Percentiles rank a stretch among this genome's conserved stretches.
phyloP scores from a whole-genome alignment of 2,888 invertebrate species.

The Patella ulyssiponensis region DNA sequence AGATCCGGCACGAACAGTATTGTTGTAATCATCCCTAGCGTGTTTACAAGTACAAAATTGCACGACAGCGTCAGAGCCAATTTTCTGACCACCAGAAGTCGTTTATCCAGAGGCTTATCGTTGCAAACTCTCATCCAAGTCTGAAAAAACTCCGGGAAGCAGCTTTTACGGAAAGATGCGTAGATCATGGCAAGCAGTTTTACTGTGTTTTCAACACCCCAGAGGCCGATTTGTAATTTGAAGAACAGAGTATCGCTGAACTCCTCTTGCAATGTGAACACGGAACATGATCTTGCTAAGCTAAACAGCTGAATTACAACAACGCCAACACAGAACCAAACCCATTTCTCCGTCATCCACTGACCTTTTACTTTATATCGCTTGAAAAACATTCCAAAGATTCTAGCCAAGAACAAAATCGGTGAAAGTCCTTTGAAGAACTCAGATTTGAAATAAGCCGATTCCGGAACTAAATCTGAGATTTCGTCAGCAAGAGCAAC shows the following conservation, averaged over 20 bases:
- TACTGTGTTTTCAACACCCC: slow-evolving; percentile 42
- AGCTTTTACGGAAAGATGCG: slow-evolving; percentile 38
- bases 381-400: background rate
- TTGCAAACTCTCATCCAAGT: slow-evolving; percentile 38
- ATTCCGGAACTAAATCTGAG: background rate
- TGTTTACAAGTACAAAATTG: slow-evolving; percentile 40
- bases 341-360: slow-evolving; percentile 27
- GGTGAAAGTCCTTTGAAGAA: background rate
- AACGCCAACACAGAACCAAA: slow-evolving; percentile 36
- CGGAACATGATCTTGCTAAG: slow-evolving; percentile 37
- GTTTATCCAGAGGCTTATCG: slow-evolving; percentile 33
- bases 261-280: slow-evolving; percentile 35
- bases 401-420: background rate
- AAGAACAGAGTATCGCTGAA: slow-evolving; percentile 48
- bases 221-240: slow-evolving; percentile 46
- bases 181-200: slow-evolving; percentile 35
- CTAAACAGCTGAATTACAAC: slow-evolving; percentile 33
- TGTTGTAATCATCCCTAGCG: slow-evolving; percentile 35
- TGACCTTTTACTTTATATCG: slow-evolving; percentile 14
- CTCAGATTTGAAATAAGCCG: background rate
- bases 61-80: slow-evolving; percentile 37
- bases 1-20: slow-evolving; percentile 40
- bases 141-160: slow-evolving; percentile 40
- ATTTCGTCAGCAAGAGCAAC: background rate
- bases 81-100: slow-evolving; percentile 38